Evolutionary conservation across 2,113 vertebrate species (phyloP).

Genomic region (Syngnathus typhle): DNA sequence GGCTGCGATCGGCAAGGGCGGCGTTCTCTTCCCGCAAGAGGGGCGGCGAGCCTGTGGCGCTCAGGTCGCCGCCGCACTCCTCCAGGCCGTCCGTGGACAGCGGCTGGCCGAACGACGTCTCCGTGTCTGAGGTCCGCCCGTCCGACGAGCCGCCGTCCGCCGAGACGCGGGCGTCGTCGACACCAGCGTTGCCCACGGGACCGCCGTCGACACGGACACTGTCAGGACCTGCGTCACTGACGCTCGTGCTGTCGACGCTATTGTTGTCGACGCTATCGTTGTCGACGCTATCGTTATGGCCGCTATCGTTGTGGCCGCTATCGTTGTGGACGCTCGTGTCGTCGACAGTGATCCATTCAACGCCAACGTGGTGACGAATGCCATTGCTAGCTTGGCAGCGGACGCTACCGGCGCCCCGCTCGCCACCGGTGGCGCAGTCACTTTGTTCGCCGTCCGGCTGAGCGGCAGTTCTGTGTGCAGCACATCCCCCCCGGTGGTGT

Average conservation of each 20-base stretch:
- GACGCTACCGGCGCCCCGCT: neutral
- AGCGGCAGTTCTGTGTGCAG: conserved; percentile 32
- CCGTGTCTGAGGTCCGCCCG: conserved; percentile 55
- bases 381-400: no score
- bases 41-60: conserved; percentile 72
- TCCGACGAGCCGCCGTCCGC: conserved; percentile 24
- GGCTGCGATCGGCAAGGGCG: conserved; percentile 57
- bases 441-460: conserved; percentile 26
- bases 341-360: no score
- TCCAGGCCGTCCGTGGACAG: conserved; percentile 69
- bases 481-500: conserved; percentile 37
- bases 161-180: no score
- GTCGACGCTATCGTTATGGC: no score
- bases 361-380: no score
- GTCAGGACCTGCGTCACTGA: no score
- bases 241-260: no score
- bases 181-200: no score
- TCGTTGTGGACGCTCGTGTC: no score
- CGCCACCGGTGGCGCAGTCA: conserved; percentile 1
- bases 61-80: conserved; percentile 81
- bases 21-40: conserved; percentile 51
- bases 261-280: no score
- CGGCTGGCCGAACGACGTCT: conserved; percentile 64
- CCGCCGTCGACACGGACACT: no score
- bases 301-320: no score